These are phyloP conservation scores for Lissonota sp. DNA, from an alignment of 2,888 invertebrate genomes.

Conservation along the genomic window DNA sequence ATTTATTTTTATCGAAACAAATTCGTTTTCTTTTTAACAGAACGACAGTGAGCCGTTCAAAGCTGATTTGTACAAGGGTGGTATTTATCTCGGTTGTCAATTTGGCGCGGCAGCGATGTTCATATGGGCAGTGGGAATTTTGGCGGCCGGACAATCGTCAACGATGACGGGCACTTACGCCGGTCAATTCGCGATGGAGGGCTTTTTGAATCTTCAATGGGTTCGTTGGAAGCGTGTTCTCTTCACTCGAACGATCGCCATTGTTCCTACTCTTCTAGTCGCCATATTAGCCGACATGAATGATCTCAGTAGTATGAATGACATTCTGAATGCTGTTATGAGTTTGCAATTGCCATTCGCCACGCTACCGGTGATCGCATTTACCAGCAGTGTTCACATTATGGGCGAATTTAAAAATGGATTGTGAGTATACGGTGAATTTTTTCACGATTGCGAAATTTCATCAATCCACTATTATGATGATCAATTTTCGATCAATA, in stretches of 20 bases:
- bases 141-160: constrained; percentile 93
- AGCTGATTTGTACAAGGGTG: constrained; percentile 90
- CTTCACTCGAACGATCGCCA: constrained; percentile 93
- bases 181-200: constrained; percentile 96
- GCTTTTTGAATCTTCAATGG: constrained; percentile 94
- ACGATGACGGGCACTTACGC: constrained; percentile 93
- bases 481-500: background rate
- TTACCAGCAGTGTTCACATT: constrained; percentile 90
- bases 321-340: constrained; percentile 94
- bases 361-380: constrained; percentile 93
- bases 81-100: constrained; percentile 90
- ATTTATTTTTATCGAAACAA: too few species aligned
- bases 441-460: too few species aligned
- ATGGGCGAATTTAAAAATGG: constrained; percentile 95
- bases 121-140: constrained; percentile 93
- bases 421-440: constrained; percentile 85
- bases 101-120: constrained; percentile 92
- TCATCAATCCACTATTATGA: too few species aligned
- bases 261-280: constrained; percentile 89
- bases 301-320: constrained; percentile 92
- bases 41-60: constrained; percentile 84
- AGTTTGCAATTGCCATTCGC: constrained; percentile 95
- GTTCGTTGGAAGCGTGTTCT: constrained; percentile 94
- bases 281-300: constrained; percentile 89
- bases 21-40: constrained; percentile 27